Base-by-base conservation (phyloP, 1,140 invertebrate genomes). In the Halyomorpha halys region DNA sequence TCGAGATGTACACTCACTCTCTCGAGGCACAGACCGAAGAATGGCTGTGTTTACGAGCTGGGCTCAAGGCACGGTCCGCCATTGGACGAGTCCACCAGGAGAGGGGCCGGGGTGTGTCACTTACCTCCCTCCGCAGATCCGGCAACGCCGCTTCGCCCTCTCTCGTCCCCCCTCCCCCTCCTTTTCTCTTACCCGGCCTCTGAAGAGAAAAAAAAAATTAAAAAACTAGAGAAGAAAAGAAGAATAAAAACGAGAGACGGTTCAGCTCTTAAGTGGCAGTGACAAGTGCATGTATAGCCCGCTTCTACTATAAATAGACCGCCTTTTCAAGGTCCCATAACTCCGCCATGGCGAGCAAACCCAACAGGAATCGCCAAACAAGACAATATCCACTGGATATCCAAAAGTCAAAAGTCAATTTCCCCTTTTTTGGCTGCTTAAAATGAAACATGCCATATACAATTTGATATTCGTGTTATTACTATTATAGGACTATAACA, bases 11-110 rank as follows among this genome's bases (percentile, higher is more conserved):
- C 44, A 25, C 44, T 34, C 27, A 30, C 49, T 54, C 45, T 21
- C 16, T 21, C 16, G 27, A 16, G 30, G 59, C 30, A 61, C 44
- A 61, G 59, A 44, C 53, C 53, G 53, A 25, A 25, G 23, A 44
- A 23, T 21, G 53, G 18, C 53, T 21, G 53, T 25, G 23, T 21
- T 56, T 56, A 25, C n/a, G 61, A 44, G 61, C 16, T 34, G 15
- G 23, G 23, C 34, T 39, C 34, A 39, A 39, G 34, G 34, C 34
- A 34, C 44, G 18, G 30, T 44, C 21, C 30, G 25, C 61, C 39
- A 61, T 54, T 54, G 64, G 64, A 34, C 64, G 64, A 65, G 53
- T 60, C 65, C 65, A 63, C 45, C 27, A 13, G 25, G 23, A n/a
- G 16, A 34, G 30, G 45, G 25, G 54, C 63, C 53, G 9, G 21